A percentile compares a stretch with the other conserved stretches of the same genome.
Evolutionary conservation across 2,797 vertebrate genomes (phyloP).

Genomic region (Sebastes minor): DNA sequence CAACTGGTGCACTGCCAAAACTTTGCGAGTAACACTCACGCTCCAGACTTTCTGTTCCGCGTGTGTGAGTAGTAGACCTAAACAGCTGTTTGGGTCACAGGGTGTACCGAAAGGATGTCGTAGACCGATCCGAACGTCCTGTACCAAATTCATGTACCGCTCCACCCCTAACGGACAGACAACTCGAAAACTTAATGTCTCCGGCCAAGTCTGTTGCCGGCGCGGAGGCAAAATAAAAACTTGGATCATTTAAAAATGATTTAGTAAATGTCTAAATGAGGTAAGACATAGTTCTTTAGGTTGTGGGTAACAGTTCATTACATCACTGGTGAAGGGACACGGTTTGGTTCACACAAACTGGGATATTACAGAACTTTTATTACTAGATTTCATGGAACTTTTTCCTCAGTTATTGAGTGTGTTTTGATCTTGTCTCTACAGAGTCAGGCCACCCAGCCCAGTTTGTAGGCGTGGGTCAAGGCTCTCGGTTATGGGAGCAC

Average conservation of each 20-base stretch:
- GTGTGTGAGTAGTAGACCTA: too few species aligned
- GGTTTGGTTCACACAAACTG: background rate
- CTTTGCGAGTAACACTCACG: too few species aligned
- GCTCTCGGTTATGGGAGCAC: constrained; percentile 90
- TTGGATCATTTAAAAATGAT: background rate
- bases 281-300: background rate
- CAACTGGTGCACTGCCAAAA: too few species aligned
- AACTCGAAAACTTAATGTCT: too few species aligned
- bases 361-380: background rate
- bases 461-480: constrained; percentile 87
- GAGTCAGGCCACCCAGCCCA: constrained; percentile 90
- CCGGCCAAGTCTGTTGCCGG: too few species aligned
- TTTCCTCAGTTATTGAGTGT: background rate
- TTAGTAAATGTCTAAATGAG: background rate
- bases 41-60: too few species aligned
- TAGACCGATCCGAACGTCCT: too few species aligned
- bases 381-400: background rate
- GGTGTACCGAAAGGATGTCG: too few species aligned
- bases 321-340: background rate
- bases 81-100: too few species aligned
- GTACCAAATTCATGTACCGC: too few species aligned
- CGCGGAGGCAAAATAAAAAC: too few species aligned
- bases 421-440: constrained; percentile 57
- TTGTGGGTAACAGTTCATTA: background rate
- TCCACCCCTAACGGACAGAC: too few species aligned